These are phyloP conservation scores for Lichenostomus cassidix DNA, from an alignment of 2,113 vertebrate species.

Conservation along the genomic window DNA sequence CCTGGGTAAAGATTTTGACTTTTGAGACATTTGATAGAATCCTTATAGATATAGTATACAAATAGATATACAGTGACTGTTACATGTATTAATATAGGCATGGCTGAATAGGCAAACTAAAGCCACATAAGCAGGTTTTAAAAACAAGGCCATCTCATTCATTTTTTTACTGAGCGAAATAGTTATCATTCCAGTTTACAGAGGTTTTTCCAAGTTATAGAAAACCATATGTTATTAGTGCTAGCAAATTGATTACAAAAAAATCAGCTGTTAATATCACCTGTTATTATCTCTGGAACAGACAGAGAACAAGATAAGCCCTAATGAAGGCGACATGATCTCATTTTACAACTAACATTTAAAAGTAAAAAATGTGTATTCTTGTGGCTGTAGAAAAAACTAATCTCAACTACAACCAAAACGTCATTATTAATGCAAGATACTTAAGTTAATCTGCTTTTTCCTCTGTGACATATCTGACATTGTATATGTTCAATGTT, in stretches of 20 bases:
- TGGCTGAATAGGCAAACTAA: neutral
- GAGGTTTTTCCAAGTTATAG: conserved; percentile 67
- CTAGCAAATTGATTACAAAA: conserved; percentile 77
- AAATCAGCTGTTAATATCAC: neutral
- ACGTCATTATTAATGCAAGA: neutral
- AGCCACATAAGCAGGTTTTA: neutral
- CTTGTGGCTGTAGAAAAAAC: conserved; percentile 42
- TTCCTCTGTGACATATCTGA: neutral
- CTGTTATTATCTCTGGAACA: conserved; percentile 71
- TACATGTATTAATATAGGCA: neutral
- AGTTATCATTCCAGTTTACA: conserved; percentile 55
- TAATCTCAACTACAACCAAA: conserved; percentile 32
- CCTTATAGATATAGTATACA: neutral
- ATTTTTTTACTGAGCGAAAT: conserved; percentile 30
- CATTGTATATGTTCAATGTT: neutral
- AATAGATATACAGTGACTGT: neutral
- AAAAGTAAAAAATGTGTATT: conserved; percentile 76
- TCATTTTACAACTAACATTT: conserved; percentile 74
- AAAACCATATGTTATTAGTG: conserved; percentile 67
- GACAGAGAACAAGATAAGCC: conserved; percentile 55
- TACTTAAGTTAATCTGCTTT: conserved; percentile 4
- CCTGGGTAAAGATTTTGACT: neutral
- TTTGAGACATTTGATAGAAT: neutral
- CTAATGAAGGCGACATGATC: conserved; percentile 46
- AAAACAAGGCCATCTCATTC: neutral